Evolutionary conservation across 92 coral and sea anemone species (phyloP), one percentile per base, ranked within the genome.

Genomic region (Umimayanthus kanabou): DNA sequence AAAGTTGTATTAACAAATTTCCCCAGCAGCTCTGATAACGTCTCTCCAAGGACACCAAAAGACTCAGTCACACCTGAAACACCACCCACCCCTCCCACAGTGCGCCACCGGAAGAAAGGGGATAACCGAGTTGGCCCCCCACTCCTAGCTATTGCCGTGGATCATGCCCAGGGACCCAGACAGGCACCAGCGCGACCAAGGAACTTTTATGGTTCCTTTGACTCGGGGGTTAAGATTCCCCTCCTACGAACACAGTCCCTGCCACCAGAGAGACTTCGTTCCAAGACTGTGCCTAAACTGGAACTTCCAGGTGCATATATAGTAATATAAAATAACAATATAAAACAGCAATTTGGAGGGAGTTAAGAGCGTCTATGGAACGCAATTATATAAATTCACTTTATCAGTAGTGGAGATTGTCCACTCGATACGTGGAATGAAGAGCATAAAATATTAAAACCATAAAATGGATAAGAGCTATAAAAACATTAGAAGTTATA

Each of bases 41-140:
- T 93, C 67, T 90, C 97, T 4, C 87, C 91, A 45, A 70, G 92
- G 22, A 67, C 93, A 15, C 95, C 95, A 73, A 29, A 70, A 39
- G 77, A 82, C 28, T 58, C 25, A 18, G 74, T 71, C 40, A 81
- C 87, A 22, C 83, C 90, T 2, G 90, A 86, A 20, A 91, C 98
- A n/a, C 95, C 98, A n/a, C 83, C 90, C 43, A 93, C 98, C 76
- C 98, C 98, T 16, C 95, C 95, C 87, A 95, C 98, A 20, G 95
- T 95, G 37, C 91, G 95, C 33, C 79, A 88, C 69, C 89, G 98
- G 66, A 95, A 91, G 86, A 90, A 91, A 78, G 94, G 93, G n/a
- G 79, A 78, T 22, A n/a, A 93, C 58, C 83, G 90, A 86, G 25
- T 16, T 69, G 85, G 69, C 58, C 81, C 80, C 15, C 83, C 64